Conservation (phyloP, 2,113 vertebrate species). For the Campylorhamphus procurvoides region DNA sequence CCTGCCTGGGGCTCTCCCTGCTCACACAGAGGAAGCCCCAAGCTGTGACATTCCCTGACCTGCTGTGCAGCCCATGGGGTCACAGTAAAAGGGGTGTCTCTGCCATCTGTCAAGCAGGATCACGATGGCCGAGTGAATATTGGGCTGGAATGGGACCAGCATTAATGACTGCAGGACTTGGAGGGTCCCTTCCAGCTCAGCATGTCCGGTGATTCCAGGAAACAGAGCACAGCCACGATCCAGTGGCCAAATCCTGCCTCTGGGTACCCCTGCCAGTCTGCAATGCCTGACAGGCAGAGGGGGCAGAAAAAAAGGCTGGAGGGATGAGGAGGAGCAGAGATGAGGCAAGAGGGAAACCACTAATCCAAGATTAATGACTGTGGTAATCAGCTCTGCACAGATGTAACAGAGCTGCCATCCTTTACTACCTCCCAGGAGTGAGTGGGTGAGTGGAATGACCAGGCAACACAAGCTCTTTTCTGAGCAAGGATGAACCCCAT, state of each 20-base stretch:
- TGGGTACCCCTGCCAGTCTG: neutral
- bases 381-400: fast-evolving
- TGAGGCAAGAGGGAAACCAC: neutral
- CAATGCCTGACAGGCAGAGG: fast-evolving
- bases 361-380: neutral
- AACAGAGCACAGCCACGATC: neutral
- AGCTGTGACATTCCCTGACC: neutral
- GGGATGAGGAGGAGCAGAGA: neutral
- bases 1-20: neutral
- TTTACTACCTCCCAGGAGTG: fast-evolving
- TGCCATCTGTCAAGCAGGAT: neutral
- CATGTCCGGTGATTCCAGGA: neutral
- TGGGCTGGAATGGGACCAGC: fast-evolving
- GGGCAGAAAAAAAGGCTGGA: neutral
- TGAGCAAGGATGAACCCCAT: fast-evolving
- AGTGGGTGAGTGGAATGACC: fast-evolving
- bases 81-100: neutral
- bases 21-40: neutral
- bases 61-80: neutral
- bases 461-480: neutral
- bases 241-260: neutral
- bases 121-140: fast-evolving
- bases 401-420: neutral
- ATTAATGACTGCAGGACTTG: neutral
- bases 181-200: neutral